These are phyloP conservation scores for Clostera curtula DNA, from an alignment of 2,888 invertebrate genomes.

Conservation along the genomic window DNA sequence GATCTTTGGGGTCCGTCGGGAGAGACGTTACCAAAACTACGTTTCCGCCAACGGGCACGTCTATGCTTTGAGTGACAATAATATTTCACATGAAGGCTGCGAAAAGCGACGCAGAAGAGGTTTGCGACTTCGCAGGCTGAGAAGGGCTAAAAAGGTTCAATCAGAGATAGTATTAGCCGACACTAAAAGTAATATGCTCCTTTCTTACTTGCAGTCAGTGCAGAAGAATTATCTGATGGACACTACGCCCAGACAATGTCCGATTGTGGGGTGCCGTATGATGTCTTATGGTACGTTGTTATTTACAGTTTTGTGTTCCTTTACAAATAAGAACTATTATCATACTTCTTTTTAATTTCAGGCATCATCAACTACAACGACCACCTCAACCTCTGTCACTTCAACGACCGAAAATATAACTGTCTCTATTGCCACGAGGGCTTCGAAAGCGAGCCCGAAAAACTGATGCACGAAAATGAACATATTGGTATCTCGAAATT, in stretches of 20 bases:
- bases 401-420: slow-evolving; percentile 38
- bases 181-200: slow-evolving; percentile 37
- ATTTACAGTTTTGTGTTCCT: background rate
- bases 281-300: slow-evolving; percentile 44
- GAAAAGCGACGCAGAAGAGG: slow-evolving; percentile 35
- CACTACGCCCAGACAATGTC: slow-evolving; percentile 52
- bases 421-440: slow-evolving; percentile 66
- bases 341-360: slow-evolving; percentile 24
- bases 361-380: slow-evolving; percentile 68
- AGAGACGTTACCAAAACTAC: slow-evolving; percentile 24
- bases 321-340: too few species aligned
- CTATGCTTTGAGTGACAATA: slow-evolving; percentile 51
- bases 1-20: slow-evolving; percentile 42
- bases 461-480: slow-evolving; percentile 49
- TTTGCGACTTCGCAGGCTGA: slow-evolving; percentile 38
- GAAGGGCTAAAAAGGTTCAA: slow-evolving; percentile 41
- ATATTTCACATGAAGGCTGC: slow-evolving; percentile 30
- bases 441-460: slow-evolving; percentile 43
- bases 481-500: slow-evolving; percentile 52
- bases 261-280: slow-evolving; percentile 50
- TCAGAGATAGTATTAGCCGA: slow-evolving; percentile 44
- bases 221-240: slow-evolving; percentile 51
- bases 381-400: slow-evolving; percentile 57
- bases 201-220: slow-evolving; percentile 49
- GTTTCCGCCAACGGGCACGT: slow-evolving; percentile 28